A percentile compares a stretch with the other conserved stretches of the same genome.
Evolutionary conservation across 2,113 vertebrate species (phyloP).

Genomic region (Chiloscyllium plagiosum): DNA sequence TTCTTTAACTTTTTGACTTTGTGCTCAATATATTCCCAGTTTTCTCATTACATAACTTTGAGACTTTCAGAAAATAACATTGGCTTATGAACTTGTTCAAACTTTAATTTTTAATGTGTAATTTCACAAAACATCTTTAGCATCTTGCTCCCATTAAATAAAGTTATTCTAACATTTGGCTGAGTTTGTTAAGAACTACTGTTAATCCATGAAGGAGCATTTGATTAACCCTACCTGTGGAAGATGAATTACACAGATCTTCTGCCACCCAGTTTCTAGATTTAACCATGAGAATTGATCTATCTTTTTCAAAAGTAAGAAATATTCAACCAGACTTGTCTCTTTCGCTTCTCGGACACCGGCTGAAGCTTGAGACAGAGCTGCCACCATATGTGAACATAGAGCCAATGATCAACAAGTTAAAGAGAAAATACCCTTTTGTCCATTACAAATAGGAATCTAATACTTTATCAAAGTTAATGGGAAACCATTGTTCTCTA

Average conservation of each 20-base stretch:
- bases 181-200: background rate
- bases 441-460: background rate
- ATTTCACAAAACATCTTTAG: background rate
- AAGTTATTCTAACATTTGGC: background rate
- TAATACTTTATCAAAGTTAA: background rate
- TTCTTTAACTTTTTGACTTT: constrained; percentile 24
- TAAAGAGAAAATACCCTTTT: background rate
- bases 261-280: background rate
- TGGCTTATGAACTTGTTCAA: background rate
- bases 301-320: background rate
- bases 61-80: background rate
- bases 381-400: background rate
- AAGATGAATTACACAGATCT: background rate
- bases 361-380: background rate
- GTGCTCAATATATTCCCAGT: background rate
- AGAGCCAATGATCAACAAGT: background rate
- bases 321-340: background rate
- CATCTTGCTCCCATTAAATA: background rate
- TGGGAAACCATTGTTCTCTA: background rate
- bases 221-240: background rate
- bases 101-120: background rate
- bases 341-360: background rate
- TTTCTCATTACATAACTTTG: background rate
- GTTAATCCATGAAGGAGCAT: background rate
- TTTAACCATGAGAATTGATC: background rate